Evolutionary conservation across 2,113 vertebrate species (phyloP).

Genomic region (Malurus alboscapulatus): DNA sequence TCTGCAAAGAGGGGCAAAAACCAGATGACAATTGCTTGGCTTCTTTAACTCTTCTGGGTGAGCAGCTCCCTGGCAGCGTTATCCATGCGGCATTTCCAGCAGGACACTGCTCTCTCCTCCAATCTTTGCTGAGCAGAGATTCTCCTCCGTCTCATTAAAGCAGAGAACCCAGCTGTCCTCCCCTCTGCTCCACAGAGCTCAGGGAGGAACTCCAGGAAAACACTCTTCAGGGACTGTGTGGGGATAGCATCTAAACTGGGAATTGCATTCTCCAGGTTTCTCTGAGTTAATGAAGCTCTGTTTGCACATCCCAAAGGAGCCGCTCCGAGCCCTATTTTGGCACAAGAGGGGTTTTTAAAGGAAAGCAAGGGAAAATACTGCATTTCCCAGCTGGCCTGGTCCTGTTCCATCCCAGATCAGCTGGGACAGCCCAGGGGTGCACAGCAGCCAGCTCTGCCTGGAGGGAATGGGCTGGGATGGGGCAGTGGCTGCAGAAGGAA

Average conservation of each 20-base stretch:
- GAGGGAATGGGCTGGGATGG: fast-evolving
- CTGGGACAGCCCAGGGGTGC: background rate
- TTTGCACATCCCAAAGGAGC: background rate
- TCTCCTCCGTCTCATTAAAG: slow-evolving; percentile 17
- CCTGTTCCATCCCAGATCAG: background rate
- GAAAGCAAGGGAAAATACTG: background rate
- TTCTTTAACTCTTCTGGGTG: background rate
- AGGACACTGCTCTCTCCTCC: background rate
- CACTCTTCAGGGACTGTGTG: background rate
- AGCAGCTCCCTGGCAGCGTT: background rate
- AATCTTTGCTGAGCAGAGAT: background rate
- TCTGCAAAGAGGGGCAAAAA: background rate
- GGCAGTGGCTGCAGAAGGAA: background rate
- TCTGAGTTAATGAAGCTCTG: background rate
- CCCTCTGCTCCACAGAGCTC: background rate
- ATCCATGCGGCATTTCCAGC: slow-evolving; percentile 7
- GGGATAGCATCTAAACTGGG: background rate
- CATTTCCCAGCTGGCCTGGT: background rate
- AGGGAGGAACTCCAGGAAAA: slow-evolving; percentile 25
- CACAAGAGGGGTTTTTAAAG: background rate
- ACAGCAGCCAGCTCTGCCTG: background rate
- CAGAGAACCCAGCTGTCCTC: slow-evolving; percentile 15
- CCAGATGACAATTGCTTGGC: background rate
- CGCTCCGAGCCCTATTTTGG: background rate
- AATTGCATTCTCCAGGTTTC: background rate